Percentiles rank a stretch among this genome's conserved stretches.
phyloP scores from a whole-genome alignment of 2,797 vertebrate genomes.

The Phataginus tricuspis region DNA sequence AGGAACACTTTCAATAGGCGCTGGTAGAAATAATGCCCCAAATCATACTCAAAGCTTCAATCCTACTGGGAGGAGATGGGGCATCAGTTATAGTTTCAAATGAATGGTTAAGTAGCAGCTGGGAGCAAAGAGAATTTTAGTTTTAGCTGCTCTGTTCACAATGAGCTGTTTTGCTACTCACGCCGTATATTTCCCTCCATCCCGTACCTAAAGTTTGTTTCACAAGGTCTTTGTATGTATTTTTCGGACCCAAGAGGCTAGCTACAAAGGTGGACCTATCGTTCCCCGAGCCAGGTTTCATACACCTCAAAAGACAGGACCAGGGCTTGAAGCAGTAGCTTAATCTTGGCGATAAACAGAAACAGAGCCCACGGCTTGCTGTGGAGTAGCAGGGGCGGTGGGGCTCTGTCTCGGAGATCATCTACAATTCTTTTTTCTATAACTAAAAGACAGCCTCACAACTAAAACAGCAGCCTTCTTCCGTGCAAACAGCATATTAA shows the following conservation, averaged over 20 bases:
- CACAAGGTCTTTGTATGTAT: background rate
- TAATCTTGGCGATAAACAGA: background rate
- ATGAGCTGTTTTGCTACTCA: background rate
- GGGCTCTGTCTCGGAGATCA: background rate
- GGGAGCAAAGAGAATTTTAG: background rate
- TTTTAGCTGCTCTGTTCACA: background rate
- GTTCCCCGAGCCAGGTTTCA: background rate
- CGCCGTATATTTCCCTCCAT: background rate
- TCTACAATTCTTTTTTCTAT: background rate
- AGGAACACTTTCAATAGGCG: background rate
- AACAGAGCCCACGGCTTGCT: background rate
- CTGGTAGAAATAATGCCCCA: background rate
- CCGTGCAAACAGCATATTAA: background rate
- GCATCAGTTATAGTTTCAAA: background rate
- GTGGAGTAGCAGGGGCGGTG: rapidly evolving
- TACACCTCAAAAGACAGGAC: background rate
- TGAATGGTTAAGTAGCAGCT: background rate
- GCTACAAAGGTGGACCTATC: background rate
- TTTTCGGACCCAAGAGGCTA: background rate
- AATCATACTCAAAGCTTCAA: background rate
- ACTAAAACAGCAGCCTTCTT: background rate
- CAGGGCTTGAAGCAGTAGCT: background rate
- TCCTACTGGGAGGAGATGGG: background rate
- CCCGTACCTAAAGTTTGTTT: background rate
- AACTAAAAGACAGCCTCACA: background rate